These are phyloP conservation scores for Heliconius ethilla DNA, from an alignment of 2,888 invertebrate genomes.

Conservation along the genomic window DNA sequence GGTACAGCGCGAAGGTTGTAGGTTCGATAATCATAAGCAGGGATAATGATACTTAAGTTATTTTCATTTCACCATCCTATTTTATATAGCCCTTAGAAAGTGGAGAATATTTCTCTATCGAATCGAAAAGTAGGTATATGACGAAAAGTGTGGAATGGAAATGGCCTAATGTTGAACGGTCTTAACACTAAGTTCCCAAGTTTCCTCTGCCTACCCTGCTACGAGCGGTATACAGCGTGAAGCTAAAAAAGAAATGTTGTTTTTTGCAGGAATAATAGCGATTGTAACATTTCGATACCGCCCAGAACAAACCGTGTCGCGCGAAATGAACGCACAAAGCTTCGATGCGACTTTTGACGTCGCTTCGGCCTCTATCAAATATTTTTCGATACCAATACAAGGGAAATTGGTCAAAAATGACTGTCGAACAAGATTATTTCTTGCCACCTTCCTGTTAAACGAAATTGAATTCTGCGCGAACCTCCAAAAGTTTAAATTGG, in stretches of 20 bases:
- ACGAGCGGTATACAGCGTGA: too few relatives aligned
- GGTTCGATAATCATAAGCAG: too few relatives aligned
- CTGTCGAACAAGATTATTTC: conserved; percentile 69
- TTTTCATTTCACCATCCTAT: too few relatives aligned
- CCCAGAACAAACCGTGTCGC: conserved; percentile 40
- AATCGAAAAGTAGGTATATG: too few relatives aligned
- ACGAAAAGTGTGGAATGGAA: too few relatives aligned
- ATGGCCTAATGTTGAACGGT: too few relatives aligned
- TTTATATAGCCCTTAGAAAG: too few relatives aligned
- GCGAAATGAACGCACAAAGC: conserved; percentile 46
- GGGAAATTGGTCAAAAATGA: conserved; percentile 75
- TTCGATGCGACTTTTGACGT: conserved; percentile 55
- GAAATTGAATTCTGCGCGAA: conserved; percentile 50
- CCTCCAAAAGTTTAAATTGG: conserved; percentile 55
- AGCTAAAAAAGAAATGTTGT: not conserved
- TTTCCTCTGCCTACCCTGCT: too few relatives aligned
- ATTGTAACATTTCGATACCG: conserved; percentile 33
- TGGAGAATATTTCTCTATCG: too few relatives aligned
- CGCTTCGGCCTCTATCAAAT: conserved; percentile 62
- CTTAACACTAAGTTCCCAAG: too few relatives aligned
- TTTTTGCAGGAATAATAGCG: conserved; percentile 7
- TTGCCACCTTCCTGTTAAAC: conserved; percentile 46
- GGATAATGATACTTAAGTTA: too few relatives aligned
- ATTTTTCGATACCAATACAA: conserved; percentile 66
- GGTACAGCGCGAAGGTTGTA: too few relatives aligned